phyloP scores from a whole-genome alignment of 2,888 invertebrate species.

The Sarcophaga subvicina region DNA sequence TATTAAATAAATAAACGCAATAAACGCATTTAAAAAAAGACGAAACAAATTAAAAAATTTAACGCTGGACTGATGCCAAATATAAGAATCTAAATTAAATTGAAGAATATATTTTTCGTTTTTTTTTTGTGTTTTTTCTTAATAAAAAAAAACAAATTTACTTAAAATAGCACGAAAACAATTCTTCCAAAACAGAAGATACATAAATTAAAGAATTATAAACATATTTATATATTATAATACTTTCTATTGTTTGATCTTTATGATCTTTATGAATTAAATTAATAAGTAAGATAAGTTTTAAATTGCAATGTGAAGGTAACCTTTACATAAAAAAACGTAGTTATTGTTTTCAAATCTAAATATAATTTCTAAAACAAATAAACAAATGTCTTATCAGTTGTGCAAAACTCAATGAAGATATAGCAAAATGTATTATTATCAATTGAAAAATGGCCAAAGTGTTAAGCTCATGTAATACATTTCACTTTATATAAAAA shows the following conservation, averaged over 20 bases:
- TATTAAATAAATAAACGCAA: conserved; percentile 18
- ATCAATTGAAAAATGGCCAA: conserved; percentile 30
- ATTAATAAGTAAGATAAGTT: too few species aligned
- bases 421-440: conserved; percentile 19
- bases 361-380: not conserved
- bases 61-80: conserved; percentile 44
- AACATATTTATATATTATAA: too few species aligned
- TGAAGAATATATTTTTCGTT: conserved; percentile 14
- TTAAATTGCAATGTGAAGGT: too few species aligned
- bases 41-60: not conserved
- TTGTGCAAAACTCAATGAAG: conserved; percentile 15
- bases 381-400: conserved; percentile 28
- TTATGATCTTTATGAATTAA: too few species aligned
- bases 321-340: too few species aligned
- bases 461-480: conserved; percentile 47
- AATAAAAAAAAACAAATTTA: conserved; percentile 27
- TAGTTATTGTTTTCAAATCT: not conserved
- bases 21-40: conserved; percentile 17
- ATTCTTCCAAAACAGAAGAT: conserved; percentile 25
- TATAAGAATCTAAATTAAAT: conserved; percentile 27
- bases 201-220: too few species aligned
- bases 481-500: conserved; percentile 18
- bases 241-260: too few species aligned
- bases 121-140: not conserved
- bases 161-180: conserved; percentile 14